Base-by-base conservation (phyloP, 1,140 invertebrate species). In the Pseudomyrmex flavicornis region DNA sequence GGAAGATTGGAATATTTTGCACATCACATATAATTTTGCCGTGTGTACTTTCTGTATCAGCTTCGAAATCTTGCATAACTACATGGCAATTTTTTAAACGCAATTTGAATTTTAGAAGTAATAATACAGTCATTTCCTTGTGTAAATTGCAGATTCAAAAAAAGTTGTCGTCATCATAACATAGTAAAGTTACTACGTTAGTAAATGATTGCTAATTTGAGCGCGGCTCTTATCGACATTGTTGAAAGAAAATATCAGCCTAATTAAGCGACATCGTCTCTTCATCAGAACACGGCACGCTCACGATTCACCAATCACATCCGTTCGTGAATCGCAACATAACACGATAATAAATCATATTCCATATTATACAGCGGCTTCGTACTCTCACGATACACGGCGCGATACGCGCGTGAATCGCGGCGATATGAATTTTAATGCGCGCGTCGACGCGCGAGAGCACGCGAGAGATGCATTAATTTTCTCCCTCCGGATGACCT, bases 191-290 rank as follows among this genome's bases (percentile, higher is more conserved):
- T 5, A 46, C 46, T 2, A 74, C 4, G n/a, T 15, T 10, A 17
- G 44, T 35, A 62, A 48, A 13, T 17, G 4, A 0, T 35, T 13
- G 46, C 13, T 2, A 5, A 26, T 20, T 4, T 7, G n/a, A 72
- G 17, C 26, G 35, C 26, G 13, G 15, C 8, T 20, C 10, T 17
- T 44, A 58, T 46, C n/a, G 58, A 58, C 10, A 44, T 12, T 44
- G 17, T 20, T 46, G 17, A 10, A 12, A 4, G 12, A 22, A 48
- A 66, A 8, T 46, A 20, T 50, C 9, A 13, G n/a, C 10, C 12
- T 66, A 66, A 50, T 20, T 26, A 15, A 62, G n/a, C 56, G 65
- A 56, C 48, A 48, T 1, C 9, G 88, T 88, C 83, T 89, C 85
- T 88, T 88, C 76, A 90, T 87, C 73, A 63, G 35, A 35, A 35